phyloP scores from a whole-genome alignment of 1,140 invertebrate genomes.

The Telenomus remus region DNA sequence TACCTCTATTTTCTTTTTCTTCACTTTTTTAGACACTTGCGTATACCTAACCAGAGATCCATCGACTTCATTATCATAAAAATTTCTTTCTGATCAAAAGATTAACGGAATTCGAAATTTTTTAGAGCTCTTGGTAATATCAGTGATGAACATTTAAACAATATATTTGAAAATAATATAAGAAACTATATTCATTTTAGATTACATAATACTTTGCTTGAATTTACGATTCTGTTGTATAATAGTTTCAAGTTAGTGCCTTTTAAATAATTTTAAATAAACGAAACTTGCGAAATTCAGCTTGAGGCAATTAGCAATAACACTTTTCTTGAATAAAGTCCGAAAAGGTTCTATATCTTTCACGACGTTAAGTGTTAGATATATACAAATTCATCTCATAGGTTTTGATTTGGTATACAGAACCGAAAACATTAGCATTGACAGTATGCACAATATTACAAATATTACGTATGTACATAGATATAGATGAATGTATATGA shows the following conservation, averaged over 20 bases:
- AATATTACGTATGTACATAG: slow-evolving; percentile 6
- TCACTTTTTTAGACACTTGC: not conserved
- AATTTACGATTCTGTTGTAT: no score
- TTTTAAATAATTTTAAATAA: no score
- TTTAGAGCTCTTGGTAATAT: no score
- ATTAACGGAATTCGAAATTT: not conserved
- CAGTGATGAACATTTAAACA: no score
- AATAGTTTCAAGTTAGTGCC: no score
- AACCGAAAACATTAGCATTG: slow-evolving; percentile 1
- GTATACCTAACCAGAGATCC: slow-evolving; percentile 1
- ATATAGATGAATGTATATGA: no score
- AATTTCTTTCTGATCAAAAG: not conserved
- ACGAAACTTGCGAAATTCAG: no score
- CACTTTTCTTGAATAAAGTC: not conserved
- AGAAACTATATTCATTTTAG: no score
- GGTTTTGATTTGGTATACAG: not conserved
- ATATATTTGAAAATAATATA: no score
- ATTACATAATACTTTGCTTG: no score
- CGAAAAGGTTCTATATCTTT: not conserved
- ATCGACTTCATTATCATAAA: slow-evolving; percentile 4
- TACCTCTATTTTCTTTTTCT: slow-evolving; percentile 5
- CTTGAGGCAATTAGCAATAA: not conserved
- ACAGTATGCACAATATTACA: slow-evolving; percentile 2
- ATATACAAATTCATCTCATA: not conserved
- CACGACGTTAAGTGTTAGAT: not conserved